Conservation (phyloP, 2,888 invertebrate genomes). For the Xanthorhoe spadicearia region DNA sequence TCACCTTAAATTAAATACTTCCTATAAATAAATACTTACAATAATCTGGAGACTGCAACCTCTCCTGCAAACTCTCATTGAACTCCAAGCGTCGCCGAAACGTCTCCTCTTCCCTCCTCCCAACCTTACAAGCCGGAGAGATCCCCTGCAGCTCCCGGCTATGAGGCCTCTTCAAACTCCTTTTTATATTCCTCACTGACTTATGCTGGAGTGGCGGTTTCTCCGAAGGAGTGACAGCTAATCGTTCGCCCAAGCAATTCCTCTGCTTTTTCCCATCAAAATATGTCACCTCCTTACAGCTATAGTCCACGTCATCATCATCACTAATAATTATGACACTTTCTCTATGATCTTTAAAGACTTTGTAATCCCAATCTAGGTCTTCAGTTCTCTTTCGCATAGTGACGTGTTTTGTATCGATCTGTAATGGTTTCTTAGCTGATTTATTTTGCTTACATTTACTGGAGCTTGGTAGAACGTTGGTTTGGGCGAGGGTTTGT, state of each 20-base stretch:
- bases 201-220: conserved; percentile 53
- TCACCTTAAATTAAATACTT: too few relatives aligned
- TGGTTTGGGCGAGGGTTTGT: conserved; percentile 50
- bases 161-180: conserved; percentile 71
- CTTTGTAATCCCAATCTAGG: conserved; percentile 57
- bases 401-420: conserved; percentile 61
- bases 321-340: conserved; percentile 53
- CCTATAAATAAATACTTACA: conserved; percentile 61
- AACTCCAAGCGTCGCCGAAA: conserved; percentile 58
- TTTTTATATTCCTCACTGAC: conserved; percentile 68
- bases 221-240: conserved; percentile 54
- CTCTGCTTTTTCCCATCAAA: conserved; percentile 40
- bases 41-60: conserved; percentile 54
- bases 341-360: conserved; percentile 55
- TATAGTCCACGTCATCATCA: conserved; percentile 47
- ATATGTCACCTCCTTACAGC: conserved; percentile 21
- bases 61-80: conserved; percentile 50
- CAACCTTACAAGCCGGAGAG: conserved; percentile 52
- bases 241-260: conserved; percentile 43
- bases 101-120: conserved; percentile 52
- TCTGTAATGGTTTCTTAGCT: conserved; percentile 26
- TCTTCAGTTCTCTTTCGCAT: conserved; percentile 51
- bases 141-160: conserved; percentile 71
- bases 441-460: conserved; percentile 11
- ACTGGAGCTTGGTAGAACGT: conserved; percentile 27